Evolutionary conservation across 1,140 invertebrate genomes (phyloP).

Genomic region (Drosophila punjabiensis): DNA sequence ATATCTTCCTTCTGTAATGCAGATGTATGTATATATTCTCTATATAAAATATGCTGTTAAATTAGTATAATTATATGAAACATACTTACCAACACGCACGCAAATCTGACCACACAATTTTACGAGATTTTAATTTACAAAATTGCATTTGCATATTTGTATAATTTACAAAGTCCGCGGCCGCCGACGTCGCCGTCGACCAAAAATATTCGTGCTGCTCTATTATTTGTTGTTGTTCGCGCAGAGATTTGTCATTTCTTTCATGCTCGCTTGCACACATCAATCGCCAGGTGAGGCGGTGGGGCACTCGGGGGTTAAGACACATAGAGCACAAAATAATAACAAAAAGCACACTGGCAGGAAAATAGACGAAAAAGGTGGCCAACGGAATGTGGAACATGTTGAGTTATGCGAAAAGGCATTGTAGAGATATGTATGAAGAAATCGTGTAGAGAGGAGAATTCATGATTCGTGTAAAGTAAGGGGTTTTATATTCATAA

Average conservation of each 20-base stretch:
- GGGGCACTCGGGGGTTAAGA: constrained; percentile 24
- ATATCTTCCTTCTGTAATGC: too few relatives aligned
- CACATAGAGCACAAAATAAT: constrained; percentile 11
- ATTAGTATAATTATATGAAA: constrained; percentile 21
- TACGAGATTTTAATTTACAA: constrained; percentile 54
- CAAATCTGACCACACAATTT: constrained; percentile 26
- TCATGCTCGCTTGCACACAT: constrained; percentile 83
- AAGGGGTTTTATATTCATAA: background rate
- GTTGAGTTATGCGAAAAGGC: constrained; percentile 38
- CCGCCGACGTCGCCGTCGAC: constrained; percentile 6
- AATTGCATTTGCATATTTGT: constrained; percentile 64
- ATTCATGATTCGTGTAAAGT: too few relatives aligned
- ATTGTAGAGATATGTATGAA: constrained; percentile 1
- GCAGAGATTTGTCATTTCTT: constrained; percentile 78
- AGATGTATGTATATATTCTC: background rate
- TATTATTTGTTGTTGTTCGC: constrained; percentile 43
- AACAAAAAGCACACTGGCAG: constrained; percentile 16
- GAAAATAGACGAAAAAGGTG: constrained; percentile 18
- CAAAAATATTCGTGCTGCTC: constrained; percentile 60
- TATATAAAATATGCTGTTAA: constrained; percentile 1
- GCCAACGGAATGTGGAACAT: constrained; percentile 63
- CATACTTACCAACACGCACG: constrained; percentile 1
- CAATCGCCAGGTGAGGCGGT: constrained; percentile 72
- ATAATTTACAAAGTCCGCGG: constrained; percentile 63
- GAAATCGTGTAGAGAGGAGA: background rate